Evolutionary conservation across 1,140 invertebrate species (phyloP).

Genomic region (Lepidurus packardi): DNA sequence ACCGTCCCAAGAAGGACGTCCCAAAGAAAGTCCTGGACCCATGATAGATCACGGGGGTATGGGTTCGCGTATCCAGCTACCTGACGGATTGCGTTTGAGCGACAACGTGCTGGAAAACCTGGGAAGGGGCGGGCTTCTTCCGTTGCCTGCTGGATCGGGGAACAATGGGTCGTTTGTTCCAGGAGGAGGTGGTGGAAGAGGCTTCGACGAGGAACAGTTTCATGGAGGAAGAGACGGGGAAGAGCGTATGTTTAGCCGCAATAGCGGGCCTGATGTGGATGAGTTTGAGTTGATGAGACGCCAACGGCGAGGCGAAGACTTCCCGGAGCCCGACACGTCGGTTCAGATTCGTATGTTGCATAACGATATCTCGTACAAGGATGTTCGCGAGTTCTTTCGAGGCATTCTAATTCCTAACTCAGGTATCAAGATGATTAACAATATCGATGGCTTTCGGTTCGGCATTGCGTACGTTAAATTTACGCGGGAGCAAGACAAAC

Average conservation of each 20-base stretch:
- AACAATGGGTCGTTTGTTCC: neutral
- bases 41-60: conserved; percentile 34
- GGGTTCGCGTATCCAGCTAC: neutral
- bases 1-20: conserved; percentile 35
- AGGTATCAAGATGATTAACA: conserved; percentile 77
- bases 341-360: conserved; percentile 65
- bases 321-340: conserved; percentile 46
- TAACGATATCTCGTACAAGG: conserved; percentile 61
- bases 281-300: conserved; percentile 33
- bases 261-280: conserved; percentile 34
- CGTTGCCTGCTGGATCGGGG: neutral
- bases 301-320: conserved; percentile 33
- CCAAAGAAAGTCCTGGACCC: conserved; percentile 36
- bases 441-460: conserved; percentile 66
- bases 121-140: neutral
- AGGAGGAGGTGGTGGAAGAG: conserved; percentile 26
- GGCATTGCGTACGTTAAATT: conserved; percentile 77
- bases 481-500: conserved; percentile 54
- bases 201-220: conserved; percentile 35
- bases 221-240: conserved; percentile 38
- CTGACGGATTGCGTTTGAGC: neutral
- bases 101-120: neutral
- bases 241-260: conserved; percentile 36
- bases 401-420: conserved; percentile 69
- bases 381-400: conserved; percentile 72